A percentile compares a stretch with the other conserved stretches of the same genome.
phyloP scores from a whole-genome alignment of 1,140 invertebrate species.

The Bombus impatiens region DNA sequence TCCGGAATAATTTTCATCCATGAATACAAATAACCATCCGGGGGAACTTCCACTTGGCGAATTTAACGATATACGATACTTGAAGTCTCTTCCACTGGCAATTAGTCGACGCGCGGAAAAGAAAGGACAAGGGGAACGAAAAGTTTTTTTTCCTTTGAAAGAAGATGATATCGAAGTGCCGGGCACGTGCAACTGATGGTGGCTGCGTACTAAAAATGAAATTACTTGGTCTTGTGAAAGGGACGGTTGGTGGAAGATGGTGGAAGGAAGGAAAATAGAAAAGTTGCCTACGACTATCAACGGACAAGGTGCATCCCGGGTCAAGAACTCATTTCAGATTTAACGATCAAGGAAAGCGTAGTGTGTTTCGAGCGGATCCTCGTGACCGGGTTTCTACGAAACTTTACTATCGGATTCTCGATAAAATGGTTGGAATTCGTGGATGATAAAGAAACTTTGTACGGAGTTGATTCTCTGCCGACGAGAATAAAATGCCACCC shows the following conservation, averaged over 20 bases:
- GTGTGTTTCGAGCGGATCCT: constrained; percentile 20
- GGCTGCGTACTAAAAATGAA: constrained; percentile 60
- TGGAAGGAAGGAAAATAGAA: constrained; percentile 37
- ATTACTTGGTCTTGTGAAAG: constrained; percentile 35
- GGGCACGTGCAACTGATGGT: constrained; percentile 44
- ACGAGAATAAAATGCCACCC: neutral
- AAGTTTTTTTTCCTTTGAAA: constrained; percentile 31
- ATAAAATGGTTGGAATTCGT: constrained; percentile 39
- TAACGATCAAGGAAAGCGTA: constrained; percentile 49
- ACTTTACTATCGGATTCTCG: constrained; percentile 47
- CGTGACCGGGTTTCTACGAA: constrained; percentile 39
- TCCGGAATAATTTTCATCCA: neutral
- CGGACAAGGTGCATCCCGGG: constrained; percentile 24
- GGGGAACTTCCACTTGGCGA: neutral
- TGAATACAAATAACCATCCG: neutral
- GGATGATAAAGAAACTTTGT: constrained; percentile 21
- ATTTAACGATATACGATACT: constrained; percentile 14
- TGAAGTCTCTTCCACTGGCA: neutral
- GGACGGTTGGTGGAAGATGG: too few relatives aligned
- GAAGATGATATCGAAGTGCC: constrained; percentile 44
- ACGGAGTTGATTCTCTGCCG: neutral
- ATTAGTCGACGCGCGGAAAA: neutral
- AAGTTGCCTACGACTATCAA: constrained; percentile 31
- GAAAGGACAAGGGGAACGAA: neutral
- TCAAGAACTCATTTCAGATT: constrained; percentile 67